phyloP scores from a whole-genome alignment of 1,140 invertebrate species.

The Ips nitidus region DNA sequence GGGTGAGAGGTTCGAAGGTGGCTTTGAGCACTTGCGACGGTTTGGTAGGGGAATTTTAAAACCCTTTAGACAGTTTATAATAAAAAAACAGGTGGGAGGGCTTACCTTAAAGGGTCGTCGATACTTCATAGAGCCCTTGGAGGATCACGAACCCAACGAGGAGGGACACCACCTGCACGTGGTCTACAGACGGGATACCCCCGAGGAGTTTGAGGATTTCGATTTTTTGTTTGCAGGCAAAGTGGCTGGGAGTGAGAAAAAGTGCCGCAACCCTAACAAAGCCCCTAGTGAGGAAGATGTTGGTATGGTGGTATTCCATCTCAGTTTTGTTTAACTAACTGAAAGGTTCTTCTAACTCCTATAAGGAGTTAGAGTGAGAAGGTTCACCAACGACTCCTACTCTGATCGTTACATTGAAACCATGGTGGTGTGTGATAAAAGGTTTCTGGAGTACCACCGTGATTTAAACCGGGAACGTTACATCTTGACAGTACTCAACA shows the following conservation, averaged over 20 bases:
- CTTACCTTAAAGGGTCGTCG: slow-evolving; percentile 50
- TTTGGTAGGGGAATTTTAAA: slow-evolving; percentile 54
- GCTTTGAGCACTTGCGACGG: slow-evolving; percentile 64
- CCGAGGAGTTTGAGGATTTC: slow-evolving; percentile 21
- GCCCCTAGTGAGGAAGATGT: too few species aligned
- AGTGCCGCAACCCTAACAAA: not conserved
- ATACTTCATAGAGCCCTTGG: slow-evolving; percentile 56
- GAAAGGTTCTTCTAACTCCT: not conserved
- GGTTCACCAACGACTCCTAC: slow-evolving; percentile 1
- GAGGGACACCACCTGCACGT: slow-evolving; percentile 56
- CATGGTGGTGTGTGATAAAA: slow-evolving; percentile 65
- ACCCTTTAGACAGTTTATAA: slow-evolving; percentile 22
- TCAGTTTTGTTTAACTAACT: not conserved
- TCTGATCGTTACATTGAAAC: slow-evolving; percentile 59
- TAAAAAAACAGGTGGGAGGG: slow-evolving; percentile 52
- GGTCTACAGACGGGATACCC: slow-evolving; percentile 50
- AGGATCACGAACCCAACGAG: slow-evolving; percentile 49
- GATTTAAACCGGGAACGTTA: slow-evolving; percentile 64
- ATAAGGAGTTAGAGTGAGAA: not conserved
- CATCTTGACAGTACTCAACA: slow-evolving; percentile 70
- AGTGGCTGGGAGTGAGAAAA: not conserved
- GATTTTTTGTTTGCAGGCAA: slow-evolving; percentile 26
- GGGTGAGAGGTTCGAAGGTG: slow-evolving; percentile 51
- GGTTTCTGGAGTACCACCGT: slow-evolving; percentile 65
- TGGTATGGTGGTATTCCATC: too few species aligned